Evolutionary conservation across 2,888 invertebrate species (phyloP), one percentile per base, ranked within the genome.

Genomic region (Meteorus colon): DNA sequence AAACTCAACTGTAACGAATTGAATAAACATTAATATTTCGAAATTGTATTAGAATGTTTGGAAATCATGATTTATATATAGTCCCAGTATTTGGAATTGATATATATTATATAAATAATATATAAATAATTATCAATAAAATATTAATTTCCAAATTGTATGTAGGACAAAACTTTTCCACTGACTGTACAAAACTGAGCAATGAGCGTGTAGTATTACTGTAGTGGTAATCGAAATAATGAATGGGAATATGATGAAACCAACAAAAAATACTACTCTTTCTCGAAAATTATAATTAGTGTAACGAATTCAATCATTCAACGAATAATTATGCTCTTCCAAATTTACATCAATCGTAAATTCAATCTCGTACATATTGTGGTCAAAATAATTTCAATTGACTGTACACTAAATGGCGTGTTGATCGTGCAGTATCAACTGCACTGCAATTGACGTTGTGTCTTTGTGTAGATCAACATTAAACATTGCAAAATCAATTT

Each of bases 391-490:
- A 75, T 75, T 78, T 79, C 74, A 34, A 79, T 79, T 34, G 78
- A 81, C 81, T 81, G 81, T 82, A 81, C 81, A 80, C 74, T 74
- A 73, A 29, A 62, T 29, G 27, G 16, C 51, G 45, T 66, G 51
- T 84, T 82, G 83, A 84, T 62, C 27, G 14, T 1, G 10, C 24
- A 63, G 31, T 63, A 81, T 84, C 82, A 67, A 75, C 82, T 29
- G 85, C 80, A 84, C 71, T 80, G 37, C 72, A 79, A 85, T 83
- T 84, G 85, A 85, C 86, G 76, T 78, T 72, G 76, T 55, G 1
- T 27, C 48, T 51, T 69, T 31, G 2, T 27, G 10, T 34, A n/a
- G 6, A 37, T 34, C 19, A 12, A 29, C 19, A 41, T 8, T 19
- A 37, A n/a, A 31, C 19, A 14, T 19, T 12, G 34, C 37, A 19